These are phyloP conservation scores for Chironomus riparius DNA, from an alignment of 2,888 invertebrate species.

Conservation along the genomic window DNA sequence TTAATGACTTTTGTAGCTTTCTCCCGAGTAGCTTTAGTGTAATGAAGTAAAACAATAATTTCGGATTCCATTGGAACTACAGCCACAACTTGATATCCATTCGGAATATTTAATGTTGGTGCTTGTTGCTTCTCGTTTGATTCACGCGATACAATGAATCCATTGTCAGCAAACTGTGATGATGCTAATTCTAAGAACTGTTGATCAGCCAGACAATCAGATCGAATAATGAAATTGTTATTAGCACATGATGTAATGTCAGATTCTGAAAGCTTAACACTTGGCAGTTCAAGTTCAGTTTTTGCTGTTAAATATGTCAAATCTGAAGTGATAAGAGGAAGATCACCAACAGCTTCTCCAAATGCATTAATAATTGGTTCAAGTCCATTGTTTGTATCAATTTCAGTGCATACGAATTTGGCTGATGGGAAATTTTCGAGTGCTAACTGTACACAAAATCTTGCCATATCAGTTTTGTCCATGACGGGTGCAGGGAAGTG, in stretches of 20 bases:
- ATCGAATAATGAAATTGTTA: slow-evolving; percentile 36
- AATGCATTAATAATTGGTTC: slow-evolving; percentile 49
- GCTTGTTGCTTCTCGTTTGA: slow-evolving; percentile 32
- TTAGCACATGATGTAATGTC: slow-evolving; percentile 36
- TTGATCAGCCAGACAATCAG: slow-evolving; percentile 32
- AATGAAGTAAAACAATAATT: slow-evolving; percentile 36
- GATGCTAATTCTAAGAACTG: slow-evolving; percentile 43
- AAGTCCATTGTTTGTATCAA: slow-evolving; percentile 45
- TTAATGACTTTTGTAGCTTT: slow-evolving; percentile 30
- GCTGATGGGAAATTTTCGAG: slow-evolving; percentile 58
- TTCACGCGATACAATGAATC: slow-evolving; percentile 55
- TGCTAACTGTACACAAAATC: slow-evolving; percentile 58
- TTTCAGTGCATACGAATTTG: slow-evolving; percentile 54
- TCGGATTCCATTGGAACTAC: slow-evolving; percentile 35
- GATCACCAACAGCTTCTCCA: slow-evolving; percentile 52
- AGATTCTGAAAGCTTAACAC: slow-evolving; percentile 49
- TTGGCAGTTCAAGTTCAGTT: slow-evolving; percentile 44
- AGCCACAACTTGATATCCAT: slow-evolving; percentile 34
- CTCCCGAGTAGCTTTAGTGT: background rate
- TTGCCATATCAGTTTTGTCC: slow-evolving; percentile 44
- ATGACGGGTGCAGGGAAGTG: slow-evolving; percentile 42
- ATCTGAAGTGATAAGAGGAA: slow-evolving; percentile 61
- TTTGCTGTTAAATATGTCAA: slow-evolving; percentile 44
- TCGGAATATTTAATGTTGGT: slow-evolving; percentile 29
- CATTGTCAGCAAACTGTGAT: slow-evolving; percentile 48